phyloP scores from a whole-genome alignment of 2,797 vertebrate genomes.

The Pygocentrus nattereri region DNA sequence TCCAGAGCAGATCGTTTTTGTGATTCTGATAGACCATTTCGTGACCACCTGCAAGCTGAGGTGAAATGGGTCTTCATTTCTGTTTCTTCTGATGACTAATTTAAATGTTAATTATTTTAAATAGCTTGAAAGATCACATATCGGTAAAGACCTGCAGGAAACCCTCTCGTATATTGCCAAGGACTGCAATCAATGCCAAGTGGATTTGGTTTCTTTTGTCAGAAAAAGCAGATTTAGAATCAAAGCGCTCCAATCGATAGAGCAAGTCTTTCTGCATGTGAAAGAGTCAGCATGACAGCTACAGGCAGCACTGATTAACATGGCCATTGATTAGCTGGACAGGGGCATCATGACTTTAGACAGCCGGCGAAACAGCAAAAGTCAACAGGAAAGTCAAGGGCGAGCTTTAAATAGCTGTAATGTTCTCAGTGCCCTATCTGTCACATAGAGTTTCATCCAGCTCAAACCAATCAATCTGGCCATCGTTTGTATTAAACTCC shows the following conservation, averaged over 20 bases:
- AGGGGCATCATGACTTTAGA: constrained; percentile 62
- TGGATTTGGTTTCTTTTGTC: constrained; percentile 68
- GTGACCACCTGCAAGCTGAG: too few species aligned
- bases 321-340: constrained; percentile 75
- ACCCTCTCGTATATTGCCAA: constrained; percentile 60
- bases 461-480: neutral
- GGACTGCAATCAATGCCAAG: constrained; percentile 65
- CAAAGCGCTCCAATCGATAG: constrained; percentile 71
- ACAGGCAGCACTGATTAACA: constrained; percentile 77
- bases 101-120: constrained; percentile 48
- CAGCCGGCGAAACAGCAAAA: constrained; percentile 67
- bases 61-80: neutral
- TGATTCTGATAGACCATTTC: neutral
- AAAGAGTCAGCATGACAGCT: constrained; percentile 70
- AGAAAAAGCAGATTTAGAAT: constrained; percentile 76
- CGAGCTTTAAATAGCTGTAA: neutral
- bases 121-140: constrained; percentile 51
- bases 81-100: constrained; percentile 21
- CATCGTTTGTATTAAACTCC: neutral
- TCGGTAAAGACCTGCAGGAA: constrained; percentile 62
- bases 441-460: neutral
- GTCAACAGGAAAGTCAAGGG: neutral
- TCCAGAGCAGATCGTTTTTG: constrained; percentile 5
- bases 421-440: neutral
- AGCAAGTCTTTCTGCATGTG: constrained; percentile 70